A percentile compares a stretch with the other conserved stretches of the same genome.
These are phyloP conservation scores for Leptarthrus brevirostris DNA, from an alignment of 2,888 invertebrate species.

Conservation along the genomic window DNA sequence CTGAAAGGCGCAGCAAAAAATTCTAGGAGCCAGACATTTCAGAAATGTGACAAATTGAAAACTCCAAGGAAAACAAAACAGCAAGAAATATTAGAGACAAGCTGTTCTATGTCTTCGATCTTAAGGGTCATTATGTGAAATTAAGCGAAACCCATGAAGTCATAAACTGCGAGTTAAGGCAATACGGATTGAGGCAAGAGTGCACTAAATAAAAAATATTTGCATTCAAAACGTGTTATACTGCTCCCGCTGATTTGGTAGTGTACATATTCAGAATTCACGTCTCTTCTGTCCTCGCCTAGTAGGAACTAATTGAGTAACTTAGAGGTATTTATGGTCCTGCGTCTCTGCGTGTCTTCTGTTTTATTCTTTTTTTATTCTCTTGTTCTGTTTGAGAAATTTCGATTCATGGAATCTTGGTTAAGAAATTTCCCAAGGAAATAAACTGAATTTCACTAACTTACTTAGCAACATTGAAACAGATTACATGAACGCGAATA, in stretches of 20 bases:
- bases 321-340: constrained; percentile 44
- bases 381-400: no score
- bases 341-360: constrained; percentile 25
- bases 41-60: constrained; percentile 43
- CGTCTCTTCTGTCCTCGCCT: background rate
- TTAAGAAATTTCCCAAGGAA: no score
- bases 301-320: constrained; percentile 32
- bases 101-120: constrained; percentile 9
- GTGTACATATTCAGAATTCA: constrained; percentile 7
- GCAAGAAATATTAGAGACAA: constrained; percentile 3
- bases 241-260: background rate
- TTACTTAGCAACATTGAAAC: no score
- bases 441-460: no score
- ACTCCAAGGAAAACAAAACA: constrained; percentile 17
- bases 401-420: no score
- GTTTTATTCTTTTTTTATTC: constrained; percentile 4
- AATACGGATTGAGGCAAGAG: constrained; percentile 28
- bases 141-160: constrained; percentile 36
- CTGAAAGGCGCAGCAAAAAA: constrained; percentile 32
- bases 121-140: constrained; percentile 47
- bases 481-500: no score
- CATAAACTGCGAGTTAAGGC: constrained; percentile 34
- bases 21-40: constrained; percentile 22
- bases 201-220: background rate
- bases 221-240: background rate